Percentiles rank a stretch among this genome's conserved stretches.
Evolutionary conservation across 1,140 invertebrate genomes (phyloP).

Genomic region (Drosophila aff.): DNA sequence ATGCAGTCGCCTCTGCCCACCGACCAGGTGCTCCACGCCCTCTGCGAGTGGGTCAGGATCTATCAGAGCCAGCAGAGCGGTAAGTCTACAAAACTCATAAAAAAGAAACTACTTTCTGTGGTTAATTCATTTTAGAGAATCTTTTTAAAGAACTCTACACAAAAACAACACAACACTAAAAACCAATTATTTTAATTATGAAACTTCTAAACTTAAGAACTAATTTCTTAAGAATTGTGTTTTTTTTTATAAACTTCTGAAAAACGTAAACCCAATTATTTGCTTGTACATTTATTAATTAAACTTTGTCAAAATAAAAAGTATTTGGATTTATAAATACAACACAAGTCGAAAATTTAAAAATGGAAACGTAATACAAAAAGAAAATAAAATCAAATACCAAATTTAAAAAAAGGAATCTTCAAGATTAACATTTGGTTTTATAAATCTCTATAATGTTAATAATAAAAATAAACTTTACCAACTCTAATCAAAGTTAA

Average conservation of each 20-base stretch:
- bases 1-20: slow-evolving; percentile 80
- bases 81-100: slow-evolving; percentile 4
- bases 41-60: slow-evolving; percentile 72
- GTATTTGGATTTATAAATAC: neutral
- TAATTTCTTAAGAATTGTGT: neutral
- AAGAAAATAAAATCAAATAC: neutral
- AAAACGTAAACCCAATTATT: neutral
- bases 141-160: no score
- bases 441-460: no score
- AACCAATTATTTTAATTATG: neutral
- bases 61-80: slow-evolving; percentile 56
- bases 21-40: slow-evolving; percentile 77
- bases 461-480: neutral
- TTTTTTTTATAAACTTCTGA: neutral
- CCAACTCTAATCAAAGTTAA: neutral
- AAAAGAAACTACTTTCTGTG: neutral
- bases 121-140: neutral
- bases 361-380: neutral
- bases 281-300: neutral
- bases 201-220: neutral
- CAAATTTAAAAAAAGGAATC: rapidly evolving
- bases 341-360: no score
- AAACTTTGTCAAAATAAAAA: neutral
- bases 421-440: neutral
- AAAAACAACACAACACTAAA: no score